Evolutionary conservation across 2,797 vertebrate genomes (phyloP), one percentile per base, ranked within the genome.

Genomic region (Glyptemys insculpta): DNA sequence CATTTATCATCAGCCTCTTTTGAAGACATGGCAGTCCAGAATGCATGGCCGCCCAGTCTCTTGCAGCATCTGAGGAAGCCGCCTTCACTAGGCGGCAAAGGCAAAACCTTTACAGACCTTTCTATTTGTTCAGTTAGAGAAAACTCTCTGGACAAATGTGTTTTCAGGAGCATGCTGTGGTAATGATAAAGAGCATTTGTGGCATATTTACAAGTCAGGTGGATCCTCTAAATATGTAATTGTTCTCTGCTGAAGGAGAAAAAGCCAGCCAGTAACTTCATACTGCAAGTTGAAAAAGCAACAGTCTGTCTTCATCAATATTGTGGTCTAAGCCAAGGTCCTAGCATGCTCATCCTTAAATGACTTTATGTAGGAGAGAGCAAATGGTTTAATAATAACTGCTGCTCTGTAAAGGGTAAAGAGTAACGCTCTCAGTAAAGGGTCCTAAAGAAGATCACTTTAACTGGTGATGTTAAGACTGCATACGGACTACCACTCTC

Each of bases 221-320:
- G 90, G 54, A 88, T 65, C 3, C 34, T 88, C 31, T 89, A 94
- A 81, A 80, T 72, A 15, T 56, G 93, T 95, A 90, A 57, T 90
- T 3, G 59, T 91, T 89, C 97, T 97, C 95, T 96, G 19, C 62
- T 62, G 94, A 76, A 88, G 93, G 88, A 97, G 89, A 87, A 96
- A 95, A 96, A 93, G 72, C 8, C 88, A 89, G 94, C 52, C 57
- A 76, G 74, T 72, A 79, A 92, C 52, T 49, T 96, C 88, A 94
- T 5, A 59, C 81, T 94, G 56, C 8, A 92, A 59, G 50, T 10
- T 97, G 96, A 97, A 97, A 98, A 96, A 98, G 96, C 86, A 86
- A 89, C 88, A 72, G 95, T 97, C 92, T 94, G 90, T 97, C 89
- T 97, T 95, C 83, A 94, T 53, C 83, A 93, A 94, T 72, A 90